Evolutionary conservation across 2,113 vertebrate species (phyloP).

Genomic region (Hippolais icterina): DNA sequence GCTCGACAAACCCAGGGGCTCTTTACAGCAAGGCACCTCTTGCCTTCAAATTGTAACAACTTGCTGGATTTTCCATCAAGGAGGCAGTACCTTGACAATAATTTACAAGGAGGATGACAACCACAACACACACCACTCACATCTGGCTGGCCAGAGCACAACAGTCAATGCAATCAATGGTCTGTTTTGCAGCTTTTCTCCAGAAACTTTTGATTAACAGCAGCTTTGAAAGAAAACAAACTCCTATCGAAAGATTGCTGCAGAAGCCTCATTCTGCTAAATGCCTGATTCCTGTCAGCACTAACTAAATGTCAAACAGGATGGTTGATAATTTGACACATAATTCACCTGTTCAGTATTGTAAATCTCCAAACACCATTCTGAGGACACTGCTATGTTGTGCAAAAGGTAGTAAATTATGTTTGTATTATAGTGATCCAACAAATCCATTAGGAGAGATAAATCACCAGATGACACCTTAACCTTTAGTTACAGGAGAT

Average conservation of each 20-base stretch:
- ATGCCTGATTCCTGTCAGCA: neutral
- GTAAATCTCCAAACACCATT: neutral
- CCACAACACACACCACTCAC: neutral
- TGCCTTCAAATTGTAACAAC: neutral
- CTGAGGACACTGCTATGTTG: neutral
- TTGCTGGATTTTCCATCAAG: neutral
- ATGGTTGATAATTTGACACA: neutral
- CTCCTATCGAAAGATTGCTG: neutral
- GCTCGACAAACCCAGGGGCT: neutral
- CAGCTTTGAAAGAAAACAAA: neutral
- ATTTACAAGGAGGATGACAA: neutral
- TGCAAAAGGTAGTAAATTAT: conserved; percentile 11
- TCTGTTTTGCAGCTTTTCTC: neutral
- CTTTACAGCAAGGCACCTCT: neutral
- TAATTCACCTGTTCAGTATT: neutral
- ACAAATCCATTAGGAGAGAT: neutral
- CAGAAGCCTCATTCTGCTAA: neutral
- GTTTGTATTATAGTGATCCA: neutral
- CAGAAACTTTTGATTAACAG: neutral
- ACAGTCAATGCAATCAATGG: neutral
- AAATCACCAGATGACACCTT: neutral
- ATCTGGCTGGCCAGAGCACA: neutral
- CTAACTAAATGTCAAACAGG: neutral
- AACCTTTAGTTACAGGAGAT: neutral
- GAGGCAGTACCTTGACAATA: neutral